Percentiles rank a stretch among this genome's conserved stretches.
Evolutionary conservation across 2,797 vertebrate species (phyloP).

Genomic region (Cuniculus paca): DNA sequence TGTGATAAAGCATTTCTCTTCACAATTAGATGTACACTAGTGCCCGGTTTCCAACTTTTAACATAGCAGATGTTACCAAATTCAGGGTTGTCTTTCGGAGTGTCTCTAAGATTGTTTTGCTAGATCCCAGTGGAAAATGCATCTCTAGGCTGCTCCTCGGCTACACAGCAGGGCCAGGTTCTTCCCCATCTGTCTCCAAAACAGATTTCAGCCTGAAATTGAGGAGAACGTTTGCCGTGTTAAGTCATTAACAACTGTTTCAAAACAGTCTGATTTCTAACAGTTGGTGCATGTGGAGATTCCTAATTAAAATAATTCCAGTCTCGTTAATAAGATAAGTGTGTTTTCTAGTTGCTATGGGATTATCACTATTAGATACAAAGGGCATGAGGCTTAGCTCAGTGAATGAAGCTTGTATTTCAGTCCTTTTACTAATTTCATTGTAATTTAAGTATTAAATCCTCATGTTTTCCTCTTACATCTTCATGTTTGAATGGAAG

Average conservation of each 20-base stretch:
- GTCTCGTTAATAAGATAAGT: constrained; percentile 85
- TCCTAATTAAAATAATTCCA: constrained; percentile 86
- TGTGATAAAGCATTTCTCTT: constrained; percentile 56
- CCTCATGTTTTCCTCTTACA: constrained; percentile 25
- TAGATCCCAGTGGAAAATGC: constrained; percentile 66
- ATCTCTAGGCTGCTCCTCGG: constrained; percentile 64
- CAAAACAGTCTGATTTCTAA: constrained; percentile 85
- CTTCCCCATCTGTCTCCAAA: constrained; percentile 81
- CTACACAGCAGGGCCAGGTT: constrained; percentile 77
- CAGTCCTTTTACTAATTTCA: constrained; percentile 51
- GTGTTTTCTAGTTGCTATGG: constrained; percentile 79
- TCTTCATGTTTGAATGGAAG: constrained; percentile 57
- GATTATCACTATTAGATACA: constrained; percentile 78
- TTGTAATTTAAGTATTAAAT: constrained; percentile 65
- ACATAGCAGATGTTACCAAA: constrained; percentile 70
- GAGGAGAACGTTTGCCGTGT: constrained; percentile 73
- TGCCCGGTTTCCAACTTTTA: constrained; percentile 65
- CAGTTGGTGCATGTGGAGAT: constrained; percentile 84
- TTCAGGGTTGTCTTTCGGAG: constrained; percentile 66
- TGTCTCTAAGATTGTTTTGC: constrained; percentile 65
- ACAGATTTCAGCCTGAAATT: constrained; percentile 77
- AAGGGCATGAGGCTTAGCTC: constrained; percentile 66
- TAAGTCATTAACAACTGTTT: constrained; percentile 86
- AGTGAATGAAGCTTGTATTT: constrained; percentile 67
- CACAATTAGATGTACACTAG: constrained; percentile 26